Percentiles rank a stretch among this genome's conserved stretches.
These are phyloP conservation scores for Stenopsyche tienmushanensis DNA, from an alignment of 1,140 invertebrate species.

Conservation along the genomic window DNA sequence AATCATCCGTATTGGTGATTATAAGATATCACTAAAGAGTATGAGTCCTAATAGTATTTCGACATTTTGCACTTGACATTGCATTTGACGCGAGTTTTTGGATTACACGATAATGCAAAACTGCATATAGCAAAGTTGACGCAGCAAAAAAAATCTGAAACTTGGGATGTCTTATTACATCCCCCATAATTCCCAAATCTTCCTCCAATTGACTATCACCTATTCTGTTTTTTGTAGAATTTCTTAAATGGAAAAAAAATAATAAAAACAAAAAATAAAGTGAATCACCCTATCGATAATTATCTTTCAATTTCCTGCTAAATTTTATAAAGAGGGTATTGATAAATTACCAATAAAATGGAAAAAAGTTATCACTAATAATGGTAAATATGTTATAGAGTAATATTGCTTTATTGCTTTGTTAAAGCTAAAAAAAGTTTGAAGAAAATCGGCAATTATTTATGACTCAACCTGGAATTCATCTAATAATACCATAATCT, in stretches of 20 bases:
- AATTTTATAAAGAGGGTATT: background rate
- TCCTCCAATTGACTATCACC: background rate
- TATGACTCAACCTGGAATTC: too few relatives aligned
- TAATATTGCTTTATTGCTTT: too few relatives aligned
- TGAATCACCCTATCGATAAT: background rate
- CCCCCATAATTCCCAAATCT: background rate
- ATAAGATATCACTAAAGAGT: too few relatives aligned
- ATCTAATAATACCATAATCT: too few relatives aligned
- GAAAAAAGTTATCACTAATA: background rate
- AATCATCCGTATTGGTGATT: too few relatives aligned
- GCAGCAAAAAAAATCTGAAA: background rate
- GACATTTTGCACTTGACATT: too few relatives aligned
- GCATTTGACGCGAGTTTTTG: too few relatives aligned
- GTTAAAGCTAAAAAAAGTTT: too few relatives aligned
- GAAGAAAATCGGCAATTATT: too few relatives aligned
- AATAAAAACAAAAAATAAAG: background rate
- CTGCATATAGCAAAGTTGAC: background rate
- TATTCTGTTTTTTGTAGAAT: background rate
- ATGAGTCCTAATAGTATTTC: too few relatives aligned
- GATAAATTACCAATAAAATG: background rate
- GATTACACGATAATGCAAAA: background rate
- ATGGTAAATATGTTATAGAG: too few relatives aligned
- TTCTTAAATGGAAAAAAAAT: background rate
- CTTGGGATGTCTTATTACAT: background rate
- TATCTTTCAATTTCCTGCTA: background rate